Evolutionary conservation across 2,113 vertebrate species (phyloP), one percentile per base, ranked within the genome.

Genomic region (Hyaena hyaena): DNA sequence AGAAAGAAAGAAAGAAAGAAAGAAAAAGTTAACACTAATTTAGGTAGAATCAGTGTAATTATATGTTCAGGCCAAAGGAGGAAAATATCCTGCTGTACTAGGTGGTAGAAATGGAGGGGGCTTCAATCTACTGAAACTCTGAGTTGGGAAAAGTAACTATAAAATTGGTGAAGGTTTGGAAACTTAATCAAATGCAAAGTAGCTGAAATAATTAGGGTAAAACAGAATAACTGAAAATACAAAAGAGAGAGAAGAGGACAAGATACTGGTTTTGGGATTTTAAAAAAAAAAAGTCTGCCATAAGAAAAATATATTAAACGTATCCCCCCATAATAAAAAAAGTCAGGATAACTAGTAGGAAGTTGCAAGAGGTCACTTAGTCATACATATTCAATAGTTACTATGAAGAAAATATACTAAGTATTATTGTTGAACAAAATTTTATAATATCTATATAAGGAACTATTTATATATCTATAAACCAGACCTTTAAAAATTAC

Each of bases 401-500:
- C n/a, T 50, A 45, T n/a, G 3, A 96, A 84, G 48, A 89, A 87
- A 79, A 68, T n/a, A 39, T 74, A 86, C 28, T 71, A 95, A 85
- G 5, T 71, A 4, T 65, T 48, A 39, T n/a, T 82, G 5, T 39
- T 80, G 31, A 93, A 87, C 16, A 84, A 90, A 82, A 88, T 69
- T 88, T 77, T 69, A 87, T 74, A 53, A 58, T 66, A 26, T 85
- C n/a, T 94, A 45, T 76, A 81, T 82, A 63, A 73, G 33, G 9
- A 71, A 94, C 68, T 21, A 23, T 21, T 61, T 61, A 23, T 21
- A 61, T 61, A 23, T 21, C 85, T 97, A 10, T 89, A 69, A 90
- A 87, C 89, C 23, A 90, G 65, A 71, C 1, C 17, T 90, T 91
- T 82, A 82, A 97, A 95, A 94, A 33, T 81, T 19, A 85, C 63